Base-by-base conservation (phyloP, 2,113 vertebrate genomes). In the Eulemur rufifrons region DNA sequence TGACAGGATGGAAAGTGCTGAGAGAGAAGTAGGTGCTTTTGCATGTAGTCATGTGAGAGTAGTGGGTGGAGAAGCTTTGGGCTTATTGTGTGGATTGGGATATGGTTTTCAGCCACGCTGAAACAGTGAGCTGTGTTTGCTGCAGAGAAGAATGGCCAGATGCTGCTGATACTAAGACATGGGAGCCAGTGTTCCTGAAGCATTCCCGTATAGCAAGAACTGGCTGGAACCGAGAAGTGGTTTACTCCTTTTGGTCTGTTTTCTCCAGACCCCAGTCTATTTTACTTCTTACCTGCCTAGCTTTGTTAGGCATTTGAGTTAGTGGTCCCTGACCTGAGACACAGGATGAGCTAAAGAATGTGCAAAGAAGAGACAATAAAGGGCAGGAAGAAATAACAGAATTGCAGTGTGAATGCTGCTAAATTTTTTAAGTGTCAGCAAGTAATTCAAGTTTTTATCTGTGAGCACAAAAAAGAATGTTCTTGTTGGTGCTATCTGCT, bases 371-470 rank as follows among this genome's bases (percentile, higher is more conserved):
- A 6, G 71, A 17, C 47, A 50, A 21, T 64, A 37, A 71, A 76
- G 76, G 27, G 86, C 71, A 95, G 18, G 21, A 56, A 93, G 64
- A 89, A 96, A 61, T 90, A 61, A 69, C 20, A 69, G 32, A 94
- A 9, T 90, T 94, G 52, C 6, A 52, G 20, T 82, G 52, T 88
- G 77, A 95, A 64, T 47, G 32, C 47, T 64, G 47, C 20, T 93
- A 39, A 39, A 39, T 39, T 73, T 82, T 81, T 81, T 39, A 54
- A 74, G 23, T 45, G 4, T 92, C 73, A 83, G 85, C 91, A 82
- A 14, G 34, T 71, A 88, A 86, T 94, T 73, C 47, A 64, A 37
- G 42, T 93, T 96, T 92, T 95, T 94, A 89, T 95, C 71, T 93
- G 32, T 64, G 64, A 59, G 14, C 69, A 87, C 63, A 96, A 77